Percentiles rank a stretch among this genome's conserved stretches.
These are phyloP conservation scores for Sorex araneus DNA, from an alignment of 2,113 vertebrate genomes.

Conservation along the genomic window DNA sequence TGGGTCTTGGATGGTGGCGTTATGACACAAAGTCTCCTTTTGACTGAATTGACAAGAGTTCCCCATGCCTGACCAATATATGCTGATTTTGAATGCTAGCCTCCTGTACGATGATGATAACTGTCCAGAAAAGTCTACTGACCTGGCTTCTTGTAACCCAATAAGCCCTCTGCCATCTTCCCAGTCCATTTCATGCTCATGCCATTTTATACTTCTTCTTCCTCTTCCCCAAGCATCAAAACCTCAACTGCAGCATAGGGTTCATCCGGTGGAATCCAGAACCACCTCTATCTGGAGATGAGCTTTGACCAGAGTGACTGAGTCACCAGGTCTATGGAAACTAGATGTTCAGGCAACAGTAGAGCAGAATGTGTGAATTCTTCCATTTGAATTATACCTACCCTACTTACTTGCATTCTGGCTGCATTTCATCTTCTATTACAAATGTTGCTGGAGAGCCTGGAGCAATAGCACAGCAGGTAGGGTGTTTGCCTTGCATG, in stretches of 20 bases:
- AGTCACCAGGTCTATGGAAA: not conserved
- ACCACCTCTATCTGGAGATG: constrained; percentile 19
- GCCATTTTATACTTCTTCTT: not conserved
- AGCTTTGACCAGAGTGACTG: not conserved
- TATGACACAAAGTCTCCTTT: not conserved
- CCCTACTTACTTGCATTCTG: not conserved
- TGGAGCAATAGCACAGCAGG: too few species aligned
- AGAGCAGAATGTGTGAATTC: not conserved
- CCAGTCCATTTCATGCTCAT: not conserved
- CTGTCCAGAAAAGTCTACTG: too few species aligned
- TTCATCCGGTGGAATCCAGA: not conserved
- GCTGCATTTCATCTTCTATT: not conserved
- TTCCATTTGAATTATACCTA: not conserved
- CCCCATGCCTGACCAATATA: not conserved
- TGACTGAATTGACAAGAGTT: not conserved
- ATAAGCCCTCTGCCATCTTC: not conserved
- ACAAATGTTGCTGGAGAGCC: not conserved
- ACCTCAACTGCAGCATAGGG: not conserved
- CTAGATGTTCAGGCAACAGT: not conserved
- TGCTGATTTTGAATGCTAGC: not conserved
- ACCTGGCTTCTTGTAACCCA: not conserved
- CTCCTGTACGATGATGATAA: not conserved
- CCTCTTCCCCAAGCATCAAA: constrained; percentile 6
- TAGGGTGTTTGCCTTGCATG: too few species aligned
- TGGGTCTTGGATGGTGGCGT: not conserved